These are phyloP conservation scores for Limnephilus auricula DNA, from an alignment of 2,888 invertebrate genomes.

Conservation along the genomic window DNA sequence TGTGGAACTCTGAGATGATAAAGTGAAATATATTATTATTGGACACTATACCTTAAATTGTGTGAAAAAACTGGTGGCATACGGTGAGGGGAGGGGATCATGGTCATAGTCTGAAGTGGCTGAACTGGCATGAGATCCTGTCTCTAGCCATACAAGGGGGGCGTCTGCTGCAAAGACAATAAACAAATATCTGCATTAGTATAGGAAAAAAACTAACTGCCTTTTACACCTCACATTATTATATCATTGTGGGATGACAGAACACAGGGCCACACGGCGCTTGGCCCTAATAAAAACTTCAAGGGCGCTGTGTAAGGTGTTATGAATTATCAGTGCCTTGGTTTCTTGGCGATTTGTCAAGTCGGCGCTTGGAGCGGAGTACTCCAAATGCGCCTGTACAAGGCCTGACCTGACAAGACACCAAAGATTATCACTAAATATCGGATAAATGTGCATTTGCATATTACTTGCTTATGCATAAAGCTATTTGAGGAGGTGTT, in stretches of 20 bases:
- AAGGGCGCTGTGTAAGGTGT: too few species aligned
- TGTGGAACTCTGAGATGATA: not conserved
- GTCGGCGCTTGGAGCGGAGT: too few species aligned
- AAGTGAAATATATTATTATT: not conserved
- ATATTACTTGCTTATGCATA: not conserved
- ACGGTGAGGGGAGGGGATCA: slow-evolving; percentile 78
- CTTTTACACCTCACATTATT: not conserved
- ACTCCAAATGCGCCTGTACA: too few species aligned
- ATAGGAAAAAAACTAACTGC: not conserved
- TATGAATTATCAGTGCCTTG: too few species aligned
- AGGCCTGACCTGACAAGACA: too few species aligned
- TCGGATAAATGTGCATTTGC: not conserved
- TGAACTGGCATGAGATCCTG: slow-evolving; percentile 83
- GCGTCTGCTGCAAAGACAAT: slow-evolving; percentile 75
- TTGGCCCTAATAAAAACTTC: too few species aligned
- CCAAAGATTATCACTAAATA: too few species aligned
- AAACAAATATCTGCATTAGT: not conserved
- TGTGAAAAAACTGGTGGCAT: slow-evolving; percentile 88
- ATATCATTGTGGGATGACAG: not conserved
- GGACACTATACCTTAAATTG: slow-evolving; percentile 80
- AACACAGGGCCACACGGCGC: too few species aligned
- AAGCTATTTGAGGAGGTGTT: not conserved
- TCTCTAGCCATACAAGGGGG: slow-evolving; percentile 83
- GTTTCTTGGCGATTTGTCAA: too few species aligned
- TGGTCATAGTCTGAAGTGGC: slow-evolving; percentile 75